Evolutionary conservation across 2,113 vertebrate species (phyloP).

Genomic region (Alaudala cheleensis): DNA sequence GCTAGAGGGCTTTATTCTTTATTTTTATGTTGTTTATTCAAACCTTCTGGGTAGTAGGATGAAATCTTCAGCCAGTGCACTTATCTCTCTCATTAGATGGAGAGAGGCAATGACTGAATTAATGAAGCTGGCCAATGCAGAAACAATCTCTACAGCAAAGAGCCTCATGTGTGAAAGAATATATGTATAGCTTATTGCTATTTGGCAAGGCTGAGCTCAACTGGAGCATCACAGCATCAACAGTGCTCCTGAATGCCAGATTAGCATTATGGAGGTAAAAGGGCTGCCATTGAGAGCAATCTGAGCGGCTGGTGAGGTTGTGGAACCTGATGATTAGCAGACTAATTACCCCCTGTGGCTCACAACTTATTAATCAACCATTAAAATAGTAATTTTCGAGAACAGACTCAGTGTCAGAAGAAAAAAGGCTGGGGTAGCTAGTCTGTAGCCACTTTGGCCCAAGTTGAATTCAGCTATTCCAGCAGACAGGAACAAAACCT

Average conservation of each 20-base stretch:
- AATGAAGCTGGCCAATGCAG: slow-evolving; percentile 53
- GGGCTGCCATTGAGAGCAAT: slow-evolving; percentile 2
- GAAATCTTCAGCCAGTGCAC: slow-evolving; percentile 13
- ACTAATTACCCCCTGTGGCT: slow-evolving; percentile 61
- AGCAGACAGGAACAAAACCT: background rate
- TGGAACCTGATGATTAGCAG: slow-evolving; percentile 48
- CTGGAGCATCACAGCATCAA: slow-evolving; percentile 20
- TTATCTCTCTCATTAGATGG: slow-evolving; percentile 14
- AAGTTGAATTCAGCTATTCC: background rate
- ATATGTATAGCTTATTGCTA: background rate
- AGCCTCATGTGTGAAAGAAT: background rate
- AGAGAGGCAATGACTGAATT: slow-evolving; percentile 37
- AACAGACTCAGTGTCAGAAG: background rate
- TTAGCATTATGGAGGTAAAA: slow-evolving; percentile 4
- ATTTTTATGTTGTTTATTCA: slow-evolving; percentile 16
- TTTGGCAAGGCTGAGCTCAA: background rate
- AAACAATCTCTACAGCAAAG: background rate
- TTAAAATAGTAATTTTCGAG: slow-evolving; percentile 56
- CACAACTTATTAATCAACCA: slow-evolving; percentile 68
- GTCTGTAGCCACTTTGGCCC: background rate
- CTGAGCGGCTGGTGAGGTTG: slow-evolving; percentile 14
- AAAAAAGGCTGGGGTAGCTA: background rate
- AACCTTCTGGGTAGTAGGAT: background rate
- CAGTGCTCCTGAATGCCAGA: background rate
- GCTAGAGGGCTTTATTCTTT: background rate